Conservation (phyloP, 2,888 invertebrate genomes). For the Nomada ferruginata region DNA sequence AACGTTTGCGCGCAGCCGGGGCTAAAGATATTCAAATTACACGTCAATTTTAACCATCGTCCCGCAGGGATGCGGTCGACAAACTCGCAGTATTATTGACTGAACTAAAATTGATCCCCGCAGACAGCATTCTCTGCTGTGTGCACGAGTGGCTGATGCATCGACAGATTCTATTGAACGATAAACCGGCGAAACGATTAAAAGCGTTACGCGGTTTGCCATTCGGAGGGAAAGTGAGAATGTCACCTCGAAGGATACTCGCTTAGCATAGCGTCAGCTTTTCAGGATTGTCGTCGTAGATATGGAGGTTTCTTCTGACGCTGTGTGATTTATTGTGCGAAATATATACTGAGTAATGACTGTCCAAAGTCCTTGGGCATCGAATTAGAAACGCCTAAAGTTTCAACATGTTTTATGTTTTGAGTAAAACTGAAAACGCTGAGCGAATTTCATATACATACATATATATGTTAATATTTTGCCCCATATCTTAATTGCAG, state of each 20-base stretch:
- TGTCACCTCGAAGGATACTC: not conserved
- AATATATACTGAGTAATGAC: not conserved
- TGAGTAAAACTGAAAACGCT: no score
- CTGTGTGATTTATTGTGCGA: not conserved
- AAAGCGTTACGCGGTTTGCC: not conserved
- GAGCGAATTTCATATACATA: no score
- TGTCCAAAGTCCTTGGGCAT: no score
- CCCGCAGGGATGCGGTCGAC: constrained; percentile 41
- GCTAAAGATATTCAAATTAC: constrained; percentile 68
- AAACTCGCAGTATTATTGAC: constrained; percentile 50
- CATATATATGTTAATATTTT: no score
- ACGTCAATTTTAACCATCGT: constrained; percentile 68
- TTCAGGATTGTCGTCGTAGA: not conserved
- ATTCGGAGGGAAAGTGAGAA: not conserved
- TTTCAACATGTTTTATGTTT: no score
- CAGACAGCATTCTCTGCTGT: constrained; percentile 14
- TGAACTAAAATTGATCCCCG: constrained; percentile 46
- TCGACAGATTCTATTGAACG: constrained; percentile 7
- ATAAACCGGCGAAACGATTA: constrained; percentile 2
- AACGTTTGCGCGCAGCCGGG: constrained; percentile 10
- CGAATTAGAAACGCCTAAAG: no score
- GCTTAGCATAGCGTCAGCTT: not conserved
- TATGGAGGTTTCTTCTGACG: not conserved
- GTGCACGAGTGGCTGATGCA: not conserved
- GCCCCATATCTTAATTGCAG: no score